Evolutionary conservation across 2,888 invertebrate genomes (phyloP), one percentile per base, ranked within the genome.

Genomic region (Zonitis immaculata): DNA sequence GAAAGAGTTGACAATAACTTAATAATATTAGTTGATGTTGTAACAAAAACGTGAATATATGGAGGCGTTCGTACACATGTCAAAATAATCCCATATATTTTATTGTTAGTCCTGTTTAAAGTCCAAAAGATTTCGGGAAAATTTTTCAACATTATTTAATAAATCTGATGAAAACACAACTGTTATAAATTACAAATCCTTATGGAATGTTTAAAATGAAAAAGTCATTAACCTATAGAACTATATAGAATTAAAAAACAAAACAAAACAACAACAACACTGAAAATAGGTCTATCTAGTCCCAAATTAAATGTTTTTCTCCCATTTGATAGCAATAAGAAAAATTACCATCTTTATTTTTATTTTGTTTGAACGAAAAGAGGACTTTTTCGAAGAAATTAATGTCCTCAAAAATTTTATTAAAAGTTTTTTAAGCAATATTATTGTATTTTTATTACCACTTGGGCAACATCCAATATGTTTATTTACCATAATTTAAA

Each of bases 181-280:
- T 56, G 57, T 54, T 57, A 58, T 61, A 62, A 63, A 65, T 63
- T 65, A 57, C 61, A 58, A 60, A 60, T 65, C 63, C 58, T 57
- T 56, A 58, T 56, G 60, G 63, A 57, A 64, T 62, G 64, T 45
- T n/a, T n/a, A 57, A 61, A 63, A 39, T 39, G 39, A 39, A 39
- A 11, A n/a, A 39, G 66, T 66, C 66, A 65, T 57, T 64, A 65
- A 63, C 64, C 66, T 51, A 65, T 60, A 60, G 58, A 59, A 56
- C 60, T 57, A 53, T 35, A 35, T 35, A 35, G 16, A 18, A 18
- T 16, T 4, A 18, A 9, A 11, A 9, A 54, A n/a, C n/a, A n/a
- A n/a, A n/a, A n/a, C n/a, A n/a, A n/a, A n/a, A n/a, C n/a, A n/a
- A n/a, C n/a, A n/a, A n/a, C n/a, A 58, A 61, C 61, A 59, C 60